These are phyloP conservation scores for Sinocyclocheilus rhinocerous DNA, from an alignment of 2,113 vertebrate genomes.

Conservation along the genomic window DNA sequence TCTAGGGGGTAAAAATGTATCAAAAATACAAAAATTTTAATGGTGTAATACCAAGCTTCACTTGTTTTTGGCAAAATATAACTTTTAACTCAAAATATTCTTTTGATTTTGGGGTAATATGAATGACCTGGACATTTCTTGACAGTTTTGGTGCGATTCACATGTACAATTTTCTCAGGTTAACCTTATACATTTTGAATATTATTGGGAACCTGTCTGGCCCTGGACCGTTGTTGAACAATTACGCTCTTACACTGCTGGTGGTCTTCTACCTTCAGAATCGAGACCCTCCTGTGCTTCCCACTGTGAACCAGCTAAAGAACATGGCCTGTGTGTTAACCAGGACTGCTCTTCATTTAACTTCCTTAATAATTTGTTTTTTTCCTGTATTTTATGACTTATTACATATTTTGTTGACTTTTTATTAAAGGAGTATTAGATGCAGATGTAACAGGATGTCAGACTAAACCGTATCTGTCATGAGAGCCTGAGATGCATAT, in stretches of 20 bases:
- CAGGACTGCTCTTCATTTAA: not conserved
- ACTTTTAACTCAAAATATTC: not conserved
- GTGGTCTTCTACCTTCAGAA: slow-evolving; percentile 90
- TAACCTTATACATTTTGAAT: not conserved
- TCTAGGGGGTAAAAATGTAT: not conserved
- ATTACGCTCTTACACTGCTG: slow-evolving; percentile 90
- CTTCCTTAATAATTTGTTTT: not conserved
- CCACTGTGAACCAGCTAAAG: slow-evolving; percentile 77
- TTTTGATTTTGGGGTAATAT: not conserved
- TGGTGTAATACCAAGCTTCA: not conserved
- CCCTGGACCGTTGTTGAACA: slow-evolving; percentile 85
- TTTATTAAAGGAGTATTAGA: not conserved
- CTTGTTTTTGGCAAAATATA: not conserved
- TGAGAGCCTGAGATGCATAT: not conserved
- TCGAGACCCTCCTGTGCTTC: slow-evolving; percentile 82
- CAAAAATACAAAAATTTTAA: not conserved
- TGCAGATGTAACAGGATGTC: not conserved
- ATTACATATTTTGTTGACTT: not conserved
- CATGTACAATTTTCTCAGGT: not conserved
- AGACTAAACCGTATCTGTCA: not conserved
- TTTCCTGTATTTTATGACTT: not conserved
- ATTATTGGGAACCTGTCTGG: slow-evolving; percentile 79
- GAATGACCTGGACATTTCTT: not conserved
- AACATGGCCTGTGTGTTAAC: slow-evolving; percentile 79
- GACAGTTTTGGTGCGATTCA: not conserved